phyloP scores from a whole-genome alignment of 1,140 invertebrate species.

The Bicyclus anynana region DNA sequence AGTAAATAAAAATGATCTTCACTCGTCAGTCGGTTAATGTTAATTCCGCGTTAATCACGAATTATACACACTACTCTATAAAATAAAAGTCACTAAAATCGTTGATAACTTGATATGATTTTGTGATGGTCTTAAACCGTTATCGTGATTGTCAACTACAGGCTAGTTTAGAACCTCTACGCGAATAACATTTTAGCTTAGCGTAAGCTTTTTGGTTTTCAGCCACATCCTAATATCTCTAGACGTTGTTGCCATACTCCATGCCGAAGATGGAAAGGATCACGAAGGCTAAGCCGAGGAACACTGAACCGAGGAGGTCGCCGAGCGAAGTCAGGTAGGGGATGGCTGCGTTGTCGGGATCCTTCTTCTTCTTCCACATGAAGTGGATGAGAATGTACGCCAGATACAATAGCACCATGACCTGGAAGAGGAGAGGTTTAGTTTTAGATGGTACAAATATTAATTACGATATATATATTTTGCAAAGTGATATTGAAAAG shows the following conservation, averaged over 20 bases:
- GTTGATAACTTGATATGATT: no score
- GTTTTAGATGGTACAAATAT: background rate
- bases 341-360: conserved; percentile 98
- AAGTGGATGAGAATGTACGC: conserved; percentile 92
- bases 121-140: no score
- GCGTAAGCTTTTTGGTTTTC: conserved; percentile 19
- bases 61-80: no score
- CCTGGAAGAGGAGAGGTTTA: conserved; percentile 72
- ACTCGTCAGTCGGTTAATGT: no score
- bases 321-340: conserved; percentile 96
- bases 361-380: conserved; percentile 94
- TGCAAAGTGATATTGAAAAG: conserved; percentile 8
- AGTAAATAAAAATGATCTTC: no score
- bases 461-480: no score
- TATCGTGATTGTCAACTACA: no score
- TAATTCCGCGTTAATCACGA: no score
- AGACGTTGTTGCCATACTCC: conserved; percentile 73
- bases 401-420: conserved; percentile 88
- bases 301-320: conserved; percentile 92
- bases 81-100: no score
- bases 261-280: conserved; percentile 84
- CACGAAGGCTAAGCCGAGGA: conserved; percentile 91
- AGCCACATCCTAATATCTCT: conserved; percentile 22
- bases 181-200: conserved; percentile 4
- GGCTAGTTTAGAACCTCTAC: no score